Evolutionary conservation across 2,797 vertebrate species (phyloP).

Genomic region (Sebastes hubbsi): DNA sequence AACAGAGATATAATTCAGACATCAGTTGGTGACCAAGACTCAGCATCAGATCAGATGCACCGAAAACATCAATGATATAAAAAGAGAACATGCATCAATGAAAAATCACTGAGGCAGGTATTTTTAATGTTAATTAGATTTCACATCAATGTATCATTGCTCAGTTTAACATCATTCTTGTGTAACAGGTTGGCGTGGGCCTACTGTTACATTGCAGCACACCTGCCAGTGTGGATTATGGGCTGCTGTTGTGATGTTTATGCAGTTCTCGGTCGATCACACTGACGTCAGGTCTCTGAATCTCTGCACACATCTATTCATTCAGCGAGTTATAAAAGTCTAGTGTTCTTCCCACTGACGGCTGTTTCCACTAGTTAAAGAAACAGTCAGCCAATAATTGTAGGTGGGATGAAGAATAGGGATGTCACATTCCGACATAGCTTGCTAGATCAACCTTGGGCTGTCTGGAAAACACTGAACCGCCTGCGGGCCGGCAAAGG

Average conservation of each 20-base stretch:
- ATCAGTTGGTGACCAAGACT: not conserved
- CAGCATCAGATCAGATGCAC: not conserved
- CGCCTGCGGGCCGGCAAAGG: no score
- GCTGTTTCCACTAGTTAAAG: not conserved
- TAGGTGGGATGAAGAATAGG: not conserved
- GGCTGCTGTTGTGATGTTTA: not conserved
- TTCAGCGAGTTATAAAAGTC: not conserved
- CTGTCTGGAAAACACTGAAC: no score
- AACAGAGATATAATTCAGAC: not conserved
- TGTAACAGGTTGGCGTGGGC: not conserved
- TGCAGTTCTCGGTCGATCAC: not conserved
- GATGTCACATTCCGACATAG: no score
- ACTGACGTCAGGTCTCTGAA: not conserved
- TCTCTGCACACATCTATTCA: not conserved
- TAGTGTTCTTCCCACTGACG: not conserved
- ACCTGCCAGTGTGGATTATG: conserved; percentile 1
- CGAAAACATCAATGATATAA: not conserved
- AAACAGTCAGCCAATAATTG: not conserved
- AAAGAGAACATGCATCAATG: not conserved
- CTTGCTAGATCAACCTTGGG: not conserved
- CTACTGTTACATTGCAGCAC: not conserved
- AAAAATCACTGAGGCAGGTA: not conserved
- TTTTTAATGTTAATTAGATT: not conserved
- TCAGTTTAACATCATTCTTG: not conserved
- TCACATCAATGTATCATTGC: not conserved